phyloP scores from a whole-genome alignment of 2,113 vertebrate genomes.

The Dicaeum eximium region DNA sequence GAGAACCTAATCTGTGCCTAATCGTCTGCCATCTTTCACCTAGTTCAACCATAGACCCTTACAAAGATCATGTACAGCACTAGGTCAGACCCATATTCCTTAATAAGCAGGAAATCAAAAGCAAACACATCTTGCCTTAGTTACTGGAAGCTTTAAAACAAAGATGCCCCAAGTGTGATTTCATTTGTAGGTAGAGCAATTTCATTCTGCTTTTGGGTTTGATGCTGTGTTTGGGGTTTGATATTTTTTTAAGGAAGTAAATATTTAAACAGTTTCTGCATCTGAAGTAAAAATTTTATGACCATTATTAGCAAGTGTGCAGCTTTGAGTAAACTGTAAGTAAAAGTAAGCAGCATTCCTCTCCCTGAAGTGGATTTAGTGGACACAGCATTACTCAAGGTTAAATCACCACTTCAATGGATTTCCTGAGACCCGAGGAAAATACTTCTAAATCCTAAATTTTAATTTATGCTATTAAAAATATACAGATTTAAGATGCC shows the following conservation, averaged over 20 bases:
- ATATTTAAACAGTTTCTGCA: constrained; percentile 1
- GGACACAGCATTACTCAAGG: not conserved
- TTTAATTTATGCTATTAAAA: not conserved
- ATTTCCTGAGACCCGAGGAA: not conserved
- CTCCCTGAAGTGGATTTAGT: not conserved
- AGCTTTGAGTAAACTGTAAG: not conserved
- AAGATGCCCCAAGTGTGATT: not conserved
- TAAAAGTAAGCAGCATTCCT: not conserved
- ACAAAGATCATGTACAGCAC: not conserved
- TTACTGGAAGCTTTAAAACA: not conserved
- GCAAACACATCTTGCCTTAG: not conserved
- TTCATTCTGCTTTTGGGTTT: not conserved
- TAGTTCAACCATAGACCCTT: not conserved
- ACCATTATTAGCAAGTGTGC: not conserved
- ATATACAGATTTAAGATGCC: not conserved
- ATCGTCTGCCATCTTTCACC: not conserved
- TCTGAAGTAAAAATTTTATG: not conserved
- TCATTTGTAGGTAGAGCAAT: not conserved
- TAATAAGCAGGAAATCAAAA: not conserved
- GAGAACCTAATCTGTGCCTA: not conserved
- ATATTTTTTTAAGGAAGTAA: not conserved
- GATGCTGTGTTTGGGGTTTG: not conserved
- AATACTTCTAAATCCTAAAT: not conserved
- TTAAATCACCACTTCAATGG: not conserved
- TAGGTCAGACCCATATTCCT: not conserved